These are phyloP conservation scores for Steinernema feltiae DNA, from an alignment of 1,140 invertebrate species.

Conservation along the genomic window DNA sequence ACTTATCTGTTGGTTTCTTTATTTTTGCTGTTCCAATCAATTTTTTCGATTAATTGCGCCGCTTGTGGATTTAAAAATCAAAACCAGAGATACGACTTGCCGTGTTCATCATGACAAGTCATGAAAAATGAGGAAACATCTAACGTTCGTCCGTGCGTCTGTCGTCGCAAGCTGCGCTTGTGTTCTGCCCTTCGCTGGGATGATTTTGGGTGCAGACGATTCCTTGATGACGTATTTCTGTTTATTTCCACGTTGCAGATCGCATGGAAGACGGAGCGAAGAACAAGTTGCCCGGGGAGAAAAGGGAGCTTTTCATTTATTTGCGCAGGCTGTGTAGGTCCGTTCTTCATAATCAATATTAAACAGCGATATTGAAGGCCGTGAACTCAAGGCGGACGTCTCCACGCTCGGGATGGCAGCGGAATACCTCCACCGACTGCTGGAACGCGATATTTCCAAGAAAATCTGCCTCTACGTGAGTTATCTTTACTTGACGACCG, in stretches of 20 bases:
- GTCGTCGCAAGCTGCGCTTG: too few relatives aligned
- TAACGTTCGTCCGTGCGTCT: too few relatives aligned
- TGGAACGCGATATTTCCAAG: not conserved
- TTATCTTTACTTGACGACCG: not conserved
- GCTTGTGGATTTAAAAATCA: too few relatives aligned
- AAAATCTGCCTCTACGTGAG: not conserved
- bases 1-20: too few relatives aligned
- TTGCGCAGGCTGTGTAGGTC: not conserved
- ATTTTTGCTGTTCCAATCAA: too few relatives aligned
- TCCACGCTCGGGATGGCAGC: not conserved
- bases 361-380: not conserved
- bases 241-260: not conserved
- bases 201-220: too few relatives aligned
- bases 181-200: too few relatives aligned
- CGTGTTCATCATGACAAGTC: too few relatives aligned
- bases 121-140: too few relatives aligned
- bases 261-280: not conserved
- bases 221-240: too few relatives aligned
- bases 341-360: not conserved
- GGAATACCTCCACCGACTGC: not conserved
- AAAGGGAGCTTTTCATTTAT: not conserved
- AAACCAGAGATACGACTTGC: too few relatives aligned
- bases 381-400: not conserved
- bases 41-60: too few relatives aligned
- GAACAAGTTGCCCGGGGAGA: not conserved